These are phyloP conservation scores for Amblyjoppa proteus DNA, from an alignment of 2,888 invertebrate species.

Conservation along the genomic window DNA sequence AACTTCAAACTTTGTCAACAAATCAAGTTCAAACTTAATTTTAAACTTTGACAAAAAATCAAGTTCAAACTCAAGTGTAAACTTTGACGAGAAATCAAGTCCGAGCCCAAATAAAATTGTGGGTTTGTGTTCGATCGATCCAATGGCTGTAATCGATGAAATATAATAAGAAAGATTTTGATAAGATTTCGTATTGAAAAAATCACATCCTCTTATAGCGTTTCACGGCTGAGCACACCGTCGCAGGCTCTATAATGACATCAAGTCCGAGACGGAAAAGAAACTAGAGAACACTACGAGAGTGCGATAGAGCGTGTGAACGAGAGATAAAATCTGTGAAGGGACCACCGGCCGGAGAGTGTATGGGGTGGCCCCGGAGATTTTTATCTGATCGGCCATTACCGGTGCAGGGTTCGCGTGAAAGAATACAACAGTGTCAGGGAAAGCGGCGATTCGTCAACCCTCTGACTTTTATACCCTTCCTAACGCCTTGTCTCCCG, in stretches of 20 bases:
- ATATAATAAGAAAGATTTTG: not conserved
- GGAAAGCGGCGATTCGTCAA: constrained; percentile 73
- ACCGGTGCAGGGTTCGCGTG: constrained; percentile 70
- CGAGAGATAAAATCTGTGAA: constrained; percentile 64
- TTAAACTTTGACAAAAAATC: not conserved
- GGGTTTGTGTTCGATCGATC: too few species aligned
- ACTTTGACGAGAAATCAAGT: not conserved
- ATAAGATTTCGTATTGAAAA: not conserved
- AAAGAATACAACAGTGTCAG: constrained; percentile 40
- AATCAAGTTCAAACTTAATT: not conserved
- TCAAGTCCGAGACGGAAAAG: constrained; percentile 67
- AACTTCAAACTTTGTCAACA: not conserved
- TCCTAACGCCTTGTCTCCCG: constrained; percentile 2
- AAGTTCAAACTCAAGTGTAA: not conserved
- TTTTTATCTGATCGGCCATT: constrained; percentile 80
- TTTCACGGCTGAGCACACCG: constrained; percentile 1
- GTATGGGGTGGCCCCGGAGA: constrained; percentile 65
- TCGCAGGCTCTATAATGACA: constrained; percentile 74
- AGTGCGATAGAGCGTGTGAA: constrained; percentile 76
- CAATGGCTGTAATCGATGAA: not conserved
- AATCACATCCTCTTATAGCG: not conserved
- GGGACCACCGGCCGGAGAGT: constrained; percentile 62
- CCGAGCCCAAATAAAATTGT: not conserved
- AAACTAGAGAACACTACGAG: constrained; percentile 51
- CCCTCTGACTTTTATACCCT: constrained; percentile 76